phyloP scores from a whole-genome alignment of 1,140 invertebrate species.

The Tetramorium parvispinum region DNA sequence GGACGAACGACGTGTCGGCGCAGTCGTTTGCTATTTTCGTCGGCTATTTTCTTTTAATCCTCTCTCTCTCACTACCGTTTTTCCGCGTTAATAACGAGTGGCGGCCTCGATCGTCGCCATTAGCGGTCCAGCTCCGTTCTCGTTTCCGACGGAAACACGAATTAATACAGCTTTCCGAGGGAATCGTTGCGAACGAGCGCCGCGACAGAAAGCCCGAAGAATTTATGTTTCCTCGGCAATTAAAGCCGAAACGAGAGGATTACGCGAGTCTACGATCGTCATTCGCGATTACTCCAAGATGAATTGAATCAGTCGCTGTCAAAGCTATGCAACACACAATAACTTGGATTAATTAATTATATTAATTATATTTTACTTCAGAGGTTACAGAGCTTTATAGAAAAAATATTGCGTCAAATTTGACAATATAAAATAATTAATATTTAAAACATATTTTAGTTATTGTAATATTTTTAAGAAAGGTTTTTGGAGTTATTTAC shows the following conservation, averaged over 20 bases:
- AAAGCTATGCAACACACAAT: neutral
- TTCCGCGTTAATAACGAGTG: constrained; percentile 44
- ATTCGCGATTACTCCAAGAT: neutral
- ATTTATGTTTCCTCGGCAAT: constrained; percentile 80
- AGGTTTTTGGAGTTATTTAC: neutral
- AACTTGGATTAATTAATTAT: constrained; percentile 2
- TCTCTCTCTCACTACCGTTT: constrained; percentile 15
- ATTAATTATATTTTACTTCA: neutral
- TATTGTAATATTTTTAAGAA: neutral
- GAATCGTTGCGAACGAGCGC: constrained; percentile 57
- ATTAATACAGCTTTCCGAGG: constrained; percentile 80
- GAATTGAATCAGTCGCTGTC: constrained; percentile 1
- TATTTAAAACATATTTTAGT: neutral
- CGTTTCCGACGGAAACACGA: constrained; percentile 61
- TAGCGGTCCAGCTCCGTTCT: constrained; percentile 26
- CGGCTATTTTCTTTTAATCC: constrained; percentile 45
- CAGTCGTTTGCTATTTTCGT: constrained; percentile 22
- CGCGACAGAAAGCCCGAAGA: constrained; percentile 71
- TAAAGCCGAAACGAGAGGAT: constrained; percentile 74
- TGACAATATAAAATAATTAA: neutral
- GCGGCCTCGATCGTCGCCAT: constrained; percentile 46
- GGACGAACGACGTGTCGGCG: neutral
- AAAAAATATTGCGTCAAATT: neutral
- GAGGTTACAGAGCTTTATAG: too few species aligned
- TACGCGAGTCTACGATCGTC: constrained; percentile 15